Evolutionary conservation across 1,140 invertebrate species (phyloP), one percentile per base, ranked within the genome.

Genomic region (Drosophila guanche): DNA sequence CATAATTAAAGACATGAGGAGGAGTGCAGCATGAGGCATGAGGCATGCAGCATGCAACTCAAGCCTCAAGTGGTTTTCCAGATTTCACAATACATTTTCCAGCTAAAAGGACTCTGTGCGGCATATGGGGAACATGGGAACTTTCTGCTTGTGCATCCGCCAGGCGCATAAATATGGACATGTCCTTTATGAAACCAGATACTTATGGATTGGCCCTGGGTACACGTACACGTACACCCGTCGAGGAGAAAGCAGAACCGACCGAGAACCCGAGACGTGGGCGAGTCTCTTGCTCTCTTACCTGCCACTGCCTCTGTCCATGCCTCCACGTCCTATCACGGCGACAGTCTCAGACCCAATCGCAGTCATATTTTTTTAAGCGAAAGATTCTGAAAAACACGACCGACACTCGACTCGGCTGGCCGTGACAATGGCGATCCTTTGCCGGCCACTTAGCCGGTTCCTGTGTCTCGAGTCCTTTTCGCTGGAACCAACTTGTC

Each of bases 141-240:
- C 65, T 68, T 68, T 68, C 7, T 53, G 66, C 37, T 20, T 41
- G 45, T 55, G 71, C 77, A 76, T 77, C 74, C 68, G 77, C 47
- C 12, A 56, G 45, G 33, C n/a, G 52, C 40, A 37, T 5, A 59
- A 76, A 67, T 67, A 66, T 75, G 71, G n/a, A 8, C 74, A 76
- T 88, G 79, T 88, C 79, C 83, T 73, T 68, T 88, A 88, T 88
- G 83, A 88, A 73, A 88, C 67, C 63, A n/a, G 79, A 88, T 72
- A 88, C 74, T 76, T 63, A 71, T 50, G 50, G 62, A 76, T 76
- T 68, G 74, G 68, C 53, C 73, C 68, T 72, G 73, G 59, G 8
- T 10, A 8, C 3, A 3, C 29, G 29, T 33, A 7, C 27, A 5
- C 5, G 0, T 56, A 16, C 12, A 16, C 12, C 22, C 12, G 40